Evolutionary conservation across 2,113 vertebrate species (phyloP), one percentile per base, ranked within the genome.

Genomic region (Ammodramus savannarum): DNA sequence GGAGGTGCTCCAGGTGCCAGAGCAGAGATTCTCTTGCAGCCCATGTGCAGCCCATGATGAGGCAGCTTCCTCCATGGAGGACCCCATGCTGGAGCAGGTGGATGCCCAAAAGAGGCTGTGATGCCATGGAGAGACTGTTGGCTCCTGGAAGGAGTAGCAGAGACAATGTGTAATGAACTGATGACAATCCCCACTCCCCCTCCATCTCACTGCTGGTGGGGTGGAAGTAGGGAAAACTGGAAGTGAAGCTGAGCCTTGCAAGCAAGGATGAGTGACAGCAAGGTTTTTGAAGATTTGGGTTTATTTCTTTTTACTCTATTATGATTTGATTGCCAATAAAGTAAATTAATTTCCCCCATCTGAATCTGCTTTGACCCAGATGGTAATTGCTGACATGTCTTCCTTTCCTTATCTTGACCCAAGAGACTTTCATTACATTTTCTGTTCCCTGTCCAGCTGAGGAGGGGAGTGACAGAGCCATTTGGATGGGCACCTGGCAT

Each of bases 371-470:
- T 77, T 82, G 55, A 29, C 31, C 1, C 0, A 46, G 34, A 65
- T 0, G 1, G 22, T 36, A 74, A 65, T 0, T 23, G 32, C 1
- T 82, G 46, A 65, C 26, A 71, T 34, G 16, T 52, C 23, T 82
- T 39, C 36, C 18, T 43, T 26, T 52, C n/a, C 7, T 39, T 46
- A 38, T 25, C 31, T 83, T 0, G 0, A 57, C 8, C 16, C 19
- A 83, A 0, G 0, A 91, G 23, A 34, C 23, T 83, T 86, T 38
- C 0, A 2, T 41, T 49, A 8, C 15, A 34, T 69, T 83, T 84
- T 48, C 22, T 75, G 4, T 52, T n/a, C 10, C 13, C 11, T 22
- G 20, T 29, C 26, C 48, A 36, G 23, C 4, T 63, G 63, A 72
- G n/a, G 16, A 79, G 15, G 3, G 13, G 13, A 69, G 32, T 32